These are phyloP conservation scores for Chaetogeoica ovagalla DNA, from an alignment of 2,888 invertebrate genomes.

Conservation along the genomic window DNA sequence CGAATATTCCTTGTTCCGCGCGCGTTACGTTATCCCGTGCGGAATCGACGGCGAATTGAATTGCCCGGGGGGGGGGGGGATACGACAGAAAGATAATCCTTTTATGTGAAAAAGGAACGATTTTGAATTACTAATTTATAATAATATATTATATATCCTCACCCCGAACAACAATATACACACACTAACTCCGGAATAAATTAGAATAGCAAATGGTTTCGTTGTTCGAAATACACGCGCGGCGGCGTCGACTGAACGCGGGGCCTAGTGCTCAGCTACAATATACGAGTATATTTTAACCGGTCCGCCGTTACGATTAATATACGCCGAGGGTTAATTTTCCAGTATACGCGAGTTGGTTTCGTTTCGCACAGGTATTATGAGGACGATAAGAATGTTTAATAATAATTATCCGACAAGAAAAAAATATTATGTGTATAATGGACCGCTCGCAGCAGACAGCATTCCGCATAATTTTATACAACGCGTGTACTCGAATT, in stretches of 20 bases:
- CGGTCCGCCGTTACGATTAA: not conserved
- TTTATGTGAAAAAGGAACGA: constrained; percentile 39
- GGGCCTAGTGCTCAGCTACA: no score
- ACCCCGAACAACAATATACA: constrained; percentile 27
- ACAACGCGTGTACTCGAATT: constrained; percentile 12
- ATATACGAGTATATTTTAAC: no score
- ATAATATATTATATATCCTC: no score
- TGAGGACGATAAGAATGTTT: constrained; percentile 38
- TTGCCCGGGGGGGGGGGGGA: not conserved
- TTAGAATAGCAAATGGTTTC: constrained; percentile 39
- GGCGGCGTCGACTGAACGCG: no score
- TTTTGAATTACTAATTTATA: constrained; percentile 16
- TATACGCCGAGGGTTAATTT: constrained; percentile 14
- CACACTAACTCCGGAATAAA: constrained; percentile 34
- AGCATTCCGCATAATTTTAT: no score
- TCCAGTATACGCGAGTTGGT: constrained; percentile 21
- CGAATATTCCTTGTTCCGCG: not conserved
- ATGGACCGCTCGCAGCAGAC: not conserved
- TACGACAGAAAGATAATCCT: constrained; percentile 22
- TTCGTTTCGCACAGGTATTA: constrained; percentile 53
- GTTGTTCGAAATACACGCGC: constrained; percentile 32
- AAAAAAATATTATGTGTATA: no score
- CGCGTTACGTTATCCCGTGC: not conserved
- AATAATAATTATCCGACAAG: constrained; percentile 33
- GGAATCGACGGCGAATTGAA: not conserved